Conservation (phyloP, 2,113 vertebrate genomes). For the Scomber japonicus region DNA sequence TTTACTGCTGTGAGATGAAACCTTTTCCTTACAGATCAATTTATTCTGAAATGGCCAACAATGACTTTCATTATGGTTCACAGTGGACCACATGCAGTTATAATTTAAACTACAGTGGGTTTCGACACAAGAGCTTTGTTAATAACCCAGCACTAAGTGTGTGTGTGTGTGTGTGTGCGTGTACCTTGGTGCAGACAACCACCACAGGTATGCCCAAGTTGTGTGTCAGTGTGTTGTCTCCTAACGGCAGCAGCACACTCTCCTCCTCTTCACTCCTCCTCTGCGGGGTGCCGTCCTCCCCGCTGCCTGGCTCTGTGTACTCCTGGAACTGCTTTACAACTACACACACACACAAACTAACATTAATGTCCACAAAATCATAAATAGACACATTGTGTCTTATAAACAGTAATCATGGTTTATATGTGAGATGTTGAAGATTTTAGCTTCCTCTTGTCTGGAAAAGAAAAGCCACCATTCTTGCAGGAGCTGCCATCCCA, state of each 20-base stretch:
- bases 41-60: background rate
- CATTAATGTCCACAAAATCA: background rate
- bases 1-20: background rate
- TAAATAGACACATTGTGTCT: background rate
- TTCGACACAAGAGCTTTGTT: background rate
- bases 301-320: slow-evolving; percentile 95
- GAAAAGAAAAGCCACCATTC: too few species aligned
- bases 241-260: slow-evolving; percentile 93
- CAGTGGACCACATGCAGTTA: background rate
- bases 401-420: too few species aligned
- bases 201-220: slow-evolving; percentile 97
- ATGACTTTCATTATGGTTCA: background rate
- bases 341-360: slow-evolving; percentile 70
- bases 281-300: slow-evolving; percentile 93
- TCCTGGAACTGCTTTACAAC: slow-evolving; percentile 99
- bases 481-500: too few species aligned
- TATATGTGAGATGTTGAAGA: too few species aligned
- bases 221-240: slow-evolving; percentile 95
- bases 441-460: too few species aligned
- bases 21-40: background rate
- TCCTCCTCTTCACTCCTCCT: slow-evolving; percentile 94
- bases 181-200: slow-evolving; percentile 98
- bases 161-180: slow-evolving; percentile 11
- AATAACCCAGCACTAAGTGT: background rate
- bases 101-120: background rate